Conservation (phyloP, 1,140 invertebrate species). For the Littorina saxatilis region DNA sequence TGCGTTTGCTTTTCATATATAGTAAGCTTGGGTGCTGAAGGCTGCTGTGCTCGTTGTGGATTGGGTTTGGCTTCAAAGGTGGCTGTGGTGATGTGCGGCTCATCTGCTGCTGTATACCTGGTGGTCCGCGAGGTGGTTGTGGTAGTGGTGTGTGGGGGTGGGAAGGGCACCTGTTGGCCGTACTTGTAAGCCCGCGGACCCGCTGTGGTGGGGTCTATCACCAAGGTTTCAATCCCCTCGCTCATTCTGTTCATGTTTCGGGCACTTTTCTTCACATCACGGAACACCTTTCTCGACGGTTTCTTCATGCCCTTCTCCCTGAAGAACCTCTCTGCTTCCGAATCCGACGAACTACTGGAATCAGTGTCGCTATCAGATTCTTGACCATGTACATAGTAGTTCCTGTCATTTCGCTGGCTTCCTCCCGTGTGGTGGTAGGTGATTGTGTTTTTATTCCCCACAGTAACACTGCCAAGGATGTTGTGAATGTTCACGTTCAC, state of each 20-base stretch:
- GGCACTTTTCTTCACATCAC: neutral
- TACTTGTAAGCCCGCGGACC: neutral
- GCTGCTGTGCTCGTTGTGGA: no score
- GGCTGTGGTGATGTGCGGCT: neutral
- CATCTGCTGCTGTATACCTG: neutral
- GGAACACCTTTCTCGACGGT: neutral
- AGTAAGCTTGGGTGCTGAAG: neutral
- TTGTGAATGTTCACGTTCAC: constrained; percentile 19
- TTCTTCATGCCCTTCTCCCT: neutral
- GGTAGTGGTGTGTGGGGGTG: neutral
- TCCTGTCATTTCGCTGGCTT: neutral
- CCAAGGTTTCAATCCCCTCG: neutral
- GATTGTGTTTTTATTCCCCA: neutral
- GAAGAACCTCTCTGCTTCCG: neutral
- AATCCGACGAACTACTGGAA: neutral
- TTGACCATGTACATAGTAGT: neutral
- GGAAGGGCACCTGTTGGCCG: neutral
- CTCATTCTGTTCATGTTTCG: neutral
- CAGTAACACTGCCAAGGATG: neutral
- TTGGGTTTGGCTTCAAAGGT: neutral
- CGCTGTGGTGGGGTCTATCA: neutral
- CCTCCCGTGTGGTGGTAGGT: neutral
- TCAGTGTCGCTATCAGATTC: neutral
- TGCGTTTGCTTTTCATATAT: neutral
- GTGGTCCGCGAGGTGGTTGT: neutral